phyloP scores from a whole-genome alignment of 2,888 invertebrate species.

The Boloria euphrosyne region DNA sequence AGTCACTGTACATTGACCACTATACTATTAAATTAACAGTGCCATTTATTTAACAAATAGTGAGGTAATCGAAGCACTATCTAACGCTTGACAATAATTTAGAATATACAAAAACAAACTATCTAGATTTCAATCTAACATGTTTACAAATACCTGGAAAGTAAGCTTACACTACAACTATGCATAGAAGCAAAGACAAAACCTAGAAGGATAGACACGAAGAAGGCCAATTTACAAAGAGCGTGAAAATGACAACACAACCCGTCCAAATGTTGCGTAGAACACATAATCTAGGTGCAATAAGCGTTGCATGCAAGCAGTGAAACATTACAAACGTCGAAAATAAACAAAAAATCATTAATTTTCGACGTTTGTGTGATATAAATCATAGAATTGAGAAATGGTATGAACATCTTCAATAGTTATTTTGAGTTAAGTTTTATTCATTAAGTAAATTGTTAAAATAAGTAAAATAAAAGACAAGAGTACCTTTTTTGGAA shows the following conservation, averaged over 20 bases:
- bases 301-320: conserved; percentile 65
- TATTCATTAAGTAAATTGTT: conserved; percentile 29
- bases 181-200: conserved; percentile 65
- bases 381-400: conserved; percentile 37
- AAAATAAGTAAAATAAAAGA: conserved; percentile 58
- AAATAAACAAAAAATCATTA: conserved; percentile 30
- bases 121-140: conserved; percentile 30
- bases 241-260: conserved; percentile 71
- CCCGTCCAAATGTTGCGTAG: conserved; percentile 68
- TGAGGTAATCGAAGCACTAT: conserved; percentile 33
- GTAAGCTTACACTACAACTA: conserved; percentile 57
- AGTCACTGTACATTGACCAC: conserved; percentile 39
- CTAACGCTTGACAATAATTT: conserved; percentile 34
- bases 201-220: conserved; percentile 53
- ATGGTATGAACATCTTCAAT: conserved; percentile 65
- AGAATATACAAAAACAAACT: conserved; percentile 16
- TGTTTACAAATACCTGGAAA: conserved; percentile 50
- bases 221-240: conserved; percentile 63
- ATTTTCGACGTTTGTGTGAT: conserved; percentile 51
- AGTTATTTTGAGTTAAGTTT: conserved; percentile 63
- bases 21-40: conserved; percentile 52
- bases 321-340: conserved; percentile 54
- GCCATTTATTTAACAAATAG: conserved; percentile 46
- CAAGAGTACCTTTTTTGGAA: conserved; percentile 65
- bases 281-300: conserved; percentile 62